Percentiles rank a stretch among this genome's conserved stretches.
These are phyloP conservation scores for Galleria mellonella DNA, from an alignment of 1,140 invertebrate genomes.

Conservation along the genomic window DNA sequence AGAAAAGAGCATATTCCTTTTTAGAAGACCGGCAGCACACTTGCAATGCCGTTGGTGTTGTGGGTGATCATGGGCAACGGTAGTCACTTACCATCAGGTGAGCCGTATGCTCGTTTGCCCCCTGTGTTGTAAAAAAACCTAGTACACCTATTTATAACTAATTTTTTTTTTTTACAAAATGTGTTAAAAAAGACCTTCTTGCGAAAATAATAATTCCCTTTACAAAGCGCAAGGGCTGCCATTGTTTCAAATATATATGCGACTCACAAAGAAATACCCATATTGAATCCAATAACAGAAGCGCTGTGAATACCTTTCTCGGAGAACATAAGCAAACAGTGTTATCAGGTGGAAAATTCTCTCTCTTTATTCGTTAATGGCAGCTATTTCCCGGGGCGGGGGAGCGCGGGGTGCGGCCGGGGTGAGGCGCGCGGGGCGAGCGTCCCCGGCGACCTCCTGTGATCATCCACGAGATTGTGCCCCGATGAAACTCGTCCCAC, in stretches of 20 bases:
- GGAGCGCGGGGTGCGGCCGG: constrained; percentile 1
- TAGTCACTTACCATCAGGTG: too few species aligned
- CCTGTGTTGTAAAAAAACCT: too few species aligned
- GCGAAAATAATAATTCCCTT: constrained; percentile 12
- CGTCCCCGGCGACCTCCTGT: constrained; percentile 14
- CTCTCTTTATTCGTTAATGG: constrained; percentile 42
- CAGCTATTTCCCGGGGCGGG: constrained; percentile 25
- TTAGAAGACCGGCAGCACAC: too few species aligned
- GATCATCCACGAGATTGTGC: constrained; percentile 40
- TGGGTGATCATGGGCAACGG: too few species aligned
- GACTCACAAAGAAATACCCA: constrained; percentile 13
- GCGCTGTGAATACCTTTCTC: constrained; percentile 12
- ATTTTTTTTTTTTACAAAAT: too few species aligned
- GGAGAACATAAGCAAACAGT: constrained; percentile 24
- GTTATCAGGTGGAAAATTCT: constrained; percentile 43
- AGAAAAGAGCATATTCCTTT: too few species aligned
- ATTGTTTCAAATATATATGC: constrained; percentile 6
- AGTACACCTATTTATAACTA: too few species aligned
- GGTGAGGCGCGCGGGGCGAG: constrained; percentile 1
- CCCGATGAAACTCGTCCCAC: constrained; percentile 29
- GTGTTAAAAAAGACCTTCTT: neutral
- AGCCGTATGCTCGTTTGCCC: too few species aligned
- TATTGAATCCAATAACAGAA: constrained; percentile 20
- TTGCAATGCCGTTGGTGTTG: too few species aligned
- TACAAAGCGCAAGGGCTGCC: neutral